These are phyloP conservation scores for Steatornis caripensis DNA, from an alignment of 2,113 vertebrate genomes.

Conservation along the genomic window DNA sequence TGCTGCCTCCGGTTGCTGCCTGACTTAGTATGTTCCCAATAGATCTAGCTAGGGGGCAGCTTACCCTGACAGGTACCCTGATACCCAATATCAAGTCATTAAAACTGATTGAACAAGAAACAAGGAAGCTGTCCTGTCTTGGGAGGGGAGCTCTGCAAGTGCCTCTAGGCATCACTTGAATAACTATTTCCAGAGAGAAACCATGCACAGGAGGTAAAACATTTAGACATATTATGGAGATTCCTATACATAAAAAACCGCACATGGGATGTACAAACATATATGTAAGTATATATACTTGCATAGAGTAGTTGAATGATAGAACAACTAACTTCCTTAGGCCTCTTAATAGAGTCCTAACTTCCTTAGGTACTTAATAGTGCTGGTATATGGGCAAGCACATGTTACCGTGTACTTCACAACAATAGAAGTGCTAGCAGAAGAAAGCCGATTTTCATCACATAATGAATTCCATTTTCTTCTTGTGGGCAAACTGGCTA, in stretches of 20 bases:
- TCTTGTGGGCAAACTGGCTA: background rate
- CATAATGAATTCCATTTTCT: background rate
- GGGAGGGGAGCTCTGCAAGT: background rate
- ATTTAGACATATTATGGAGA: background rate
- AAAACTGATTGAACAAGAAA: background rate
- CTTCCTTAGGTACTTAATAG: too few species aligned
- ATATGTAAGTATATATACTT: background rate
- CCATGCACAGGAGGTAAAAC: rapidly evolving
- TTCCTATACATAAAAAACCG: background rate
- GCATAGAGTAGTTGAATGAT: background rate
- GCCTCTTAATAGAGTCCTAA: too few species aligned
- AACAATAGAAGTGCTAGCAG: background rate
- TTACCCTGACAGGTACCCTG: background rate
- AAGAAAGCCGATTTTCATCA: background rate
- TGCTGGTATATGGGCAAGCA: background rate
- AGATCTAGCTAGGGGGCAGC: background rate
- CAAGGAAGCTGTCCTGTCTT: background rate
- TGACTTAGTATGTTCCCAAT: background rate
- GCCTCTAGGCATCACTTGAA: background rate
- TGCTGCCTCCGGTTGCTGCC: background rate
- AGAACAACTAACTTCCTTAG: background rate
- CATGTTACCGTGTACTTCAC: background rate
- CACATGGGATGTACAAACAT: background rate
- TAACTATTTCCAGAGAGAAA: background rate
- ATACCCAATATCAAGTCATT: background rate